Base-by-base conservation (phyloP, 2,888 invertebrate species). In the Xestia ashworthii region DNA sequence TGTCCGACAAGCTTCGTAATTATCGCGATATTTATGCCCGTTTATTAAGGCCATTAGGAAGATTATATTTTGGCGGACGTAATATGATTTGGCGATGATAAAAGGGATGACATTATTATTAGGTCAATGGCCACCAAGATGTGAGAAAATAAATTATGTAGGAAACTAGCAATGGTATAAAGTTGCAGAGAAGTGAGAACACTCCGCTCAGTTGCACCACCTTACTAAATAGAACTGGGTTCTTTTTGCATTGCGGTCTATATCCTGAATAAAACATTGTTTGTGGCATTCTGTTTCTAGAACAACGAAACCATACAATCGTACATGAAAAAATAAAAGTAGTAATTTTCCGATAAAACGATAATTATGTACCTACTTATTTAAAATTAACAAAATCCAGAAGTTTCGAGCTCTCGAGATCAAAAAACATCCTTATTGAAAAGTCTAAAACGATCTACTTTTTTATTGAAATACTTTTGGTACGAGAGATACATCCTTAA, bases 391-490 rank as follows among this genome's bases (percentile, higher is more conserved):
- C 0, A n/a, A 50, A 58, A 46, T 55, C 19, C 16, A 16, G 19
- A 55, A 78, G 25, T 58, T 78, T 50, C 22, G 0, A 53, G 25
- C 12, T 12, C 14, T 64, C 14, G 55, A 41, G 48, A 19, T 50
- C 25, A 44, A 53, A 53, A 53, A 25, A 66, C 38, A 66, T 46
- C 46, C 50, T 14, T 19, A 9, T 32, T 22, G 14, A 77, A 46
- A 68, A 25, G 9, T 25, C 12, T 44, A 55, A 46, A 55, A 32
- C 41, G 11, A 22, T 19, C 8, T 64, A 55, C 14, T 44, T 64
- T 72, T 67, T 41, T 64, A 55, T 77, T 68, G 16, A 64, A 78
- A 55, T 77, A 53, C 77, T 68, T 68, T 62, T 38, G 32, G 14
- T 25, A 16, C 12, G 44, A 77, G 50, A 68, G 9, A 68, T 60